A percentile compares a stretch with the other conserved stretches of the same genome.
Evolutionary conservation across 2,888 invertebrate species (phyloP).

Genomic region (Conomelus anceps): DNA sequence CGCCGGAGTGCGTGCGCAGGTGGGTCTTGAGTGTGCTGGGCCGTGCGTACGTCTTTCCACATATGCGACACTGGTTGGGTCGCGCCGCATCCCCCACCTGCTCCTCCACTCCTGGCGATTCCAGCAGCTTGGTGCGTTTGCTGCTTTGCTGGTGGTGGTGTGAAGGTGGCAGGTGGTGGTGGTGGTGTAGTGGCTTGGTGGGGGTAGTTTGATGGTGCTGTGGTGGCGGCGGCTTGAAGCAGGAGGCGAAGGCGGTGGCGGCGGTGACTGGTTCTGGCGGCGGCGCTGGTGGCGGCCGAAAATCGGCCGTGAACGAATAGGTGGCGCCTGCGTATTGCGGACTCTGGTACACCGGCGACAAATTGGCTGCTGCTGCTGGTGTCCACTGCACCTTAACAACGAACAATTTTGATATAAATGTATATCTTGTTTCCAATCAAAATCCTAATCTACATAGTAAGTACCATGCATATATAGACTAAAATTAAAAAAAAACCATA

Average conservation of each 20-base stretch:
- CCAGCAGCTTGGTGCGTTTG: slow-evolving; percentile 41
- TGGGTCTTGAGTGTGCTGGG: slow-evolving; percentile 97
- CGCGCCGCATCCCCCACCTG: slow-evolving; percentile 72
- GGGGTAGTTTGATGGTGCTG: neutral
- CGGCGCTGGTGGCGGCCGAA: slow-evolving; percentile 55
- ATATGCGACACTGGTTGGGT: slow-evolving; percentile 70
- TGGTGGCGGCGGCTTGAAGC: slow-evolving; percentile 49
- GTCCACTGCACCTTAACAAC: slow-evolving; percentile 64
- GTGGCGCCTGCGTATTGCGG: slow-evolving; percentile 65
- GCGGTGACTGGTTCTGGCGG: slow-evolving; percentile 44
- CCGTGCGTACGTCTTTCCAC: slow-evolving; percentile 82
- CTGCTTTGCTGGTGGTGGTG: slow-evolving; percentile 40
- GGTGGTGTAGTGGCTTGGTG: too few relatives aligned
- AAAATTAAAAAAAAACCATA: too few relatives aligned
- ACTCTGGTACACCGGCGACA: slow-evolving; percentile 57
- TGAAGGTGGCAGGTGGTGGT: slow-evolving; percentile 28
- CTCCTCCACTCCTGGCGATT: neutral
- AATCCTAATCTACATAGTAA: neutral
- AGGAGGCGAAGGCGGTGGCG: slow-evolving; percentile 37
- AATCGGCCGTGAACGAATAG: slow-evolving; percentile 78
- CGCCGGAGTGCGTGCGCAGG: slow-evolving; percentile 91
- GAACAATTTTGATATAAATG: neutral
- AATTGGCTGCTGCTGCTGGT: slow-evolving; percentile 35
- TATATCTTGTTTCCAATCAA: neutral
- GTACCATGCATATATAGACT: too few relatives aligned